A percentile compares a stretch with the other conserved stretches of the same genome.
These are phyloP conservation scores for Diadumene lineata DNA, from an alignment of 92 coral and sea anemone species.

Conservation along the genomic window DNA sequence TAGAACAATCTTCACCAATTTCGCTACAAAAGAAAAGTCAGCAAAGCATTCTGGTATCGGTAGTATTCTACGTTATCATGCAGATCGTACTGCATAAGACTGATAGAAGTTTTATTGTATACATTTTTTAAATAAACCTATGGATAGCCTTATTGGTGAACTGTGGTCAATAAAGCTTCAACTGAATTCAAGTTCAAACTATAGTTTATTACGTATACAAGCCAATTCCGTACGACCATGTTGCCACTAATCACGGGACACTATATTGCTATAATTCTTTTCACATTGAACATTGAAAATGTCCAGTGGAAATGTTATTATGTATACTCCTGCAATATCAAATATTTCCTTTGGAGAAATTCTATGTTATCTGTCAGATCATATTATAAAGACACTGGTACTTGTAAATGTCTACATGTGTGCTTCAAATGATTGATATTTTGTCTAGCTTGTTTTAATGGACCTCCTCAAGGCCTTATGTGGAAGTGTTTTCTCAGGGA, in stretches of 20 bases:
- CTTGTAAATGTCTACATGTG: background rate
- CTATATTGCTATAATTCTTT: background rate
- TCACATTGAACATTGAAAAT: background rate
- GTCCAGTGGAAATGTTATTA: background rate
- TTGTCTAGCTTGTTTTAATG: background rate
- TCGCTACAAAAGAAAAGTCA: too few relatives aligned
- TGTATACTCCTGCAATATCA: background rate
- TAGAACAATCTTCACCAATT: too few relatives aligned
- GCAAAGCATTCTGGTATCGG: too few relatives aligned
- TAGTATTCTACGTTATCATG: too few relatives aligned
- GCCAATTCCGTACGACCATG: too few relatives aligned
- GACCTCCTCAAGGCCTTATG: background rate
- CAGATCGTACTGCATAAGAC: too few relatives aligned
- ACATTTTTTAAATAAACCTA: too few relatives aligned
- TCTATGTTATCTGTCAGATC: background rate
- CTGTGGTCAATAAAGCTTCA: too few relatives aligned
- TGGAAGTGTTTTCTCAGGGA: background rate
- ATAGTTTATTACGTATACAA: too few relatives aligned
- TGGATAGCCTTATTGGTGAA: too few relatives aligned
- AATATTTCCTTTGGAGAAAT: background rate
- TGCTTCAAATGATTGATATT: slow-evolving; percentile 3
- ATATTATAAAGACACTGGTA: background rate
- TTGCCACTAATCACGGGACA: slow-evolving; percentile 4
- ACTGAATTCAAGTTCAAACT: too few relatives aligned
- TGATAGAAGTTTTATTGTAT: too few relatives aligned